phyloP scores from a whole-genome alignment of 2,797 vertebrate genomes.

The Falco concolor region DNA sequence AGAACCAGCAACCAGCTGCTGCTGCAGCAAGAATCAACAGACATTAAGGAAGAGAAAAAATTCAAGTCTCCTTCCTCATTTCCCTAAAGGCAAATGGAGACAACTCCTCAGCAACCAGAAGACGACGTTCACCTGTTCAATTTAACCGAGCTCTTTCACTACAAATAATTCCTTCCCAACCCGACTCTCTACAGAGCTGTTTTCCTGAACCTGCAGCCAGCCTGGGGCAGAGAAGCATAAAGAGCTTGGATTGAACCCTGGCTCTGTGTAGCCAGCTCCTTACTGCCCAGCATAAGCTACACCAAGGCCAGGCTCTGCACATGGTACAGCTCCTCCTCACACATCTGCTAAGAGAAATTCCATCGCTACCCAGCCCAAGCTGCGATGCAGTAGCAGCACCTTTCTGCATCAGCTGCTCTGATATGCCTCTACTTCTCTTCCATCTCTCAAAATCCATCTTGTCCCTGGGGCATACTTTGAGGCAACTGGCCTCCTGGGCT shows the following conservation, averaged over 20 bases:
- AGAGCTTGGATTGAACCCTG: neutral
- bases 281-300: neutral
- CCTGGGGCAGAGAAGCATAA: neutral
- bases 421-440: neutral
- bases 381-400: neutral
- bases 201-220: neutral
- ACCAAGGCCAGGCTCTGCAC: neutral
- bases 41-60: neutral
- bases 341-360: neutral
- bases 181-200: neutral
- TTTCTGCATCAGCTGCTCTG: neutral
- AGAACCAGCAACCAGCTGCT: constrained; percentile 27
- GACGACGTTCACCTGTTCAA: neutral
- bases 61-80: neutral
- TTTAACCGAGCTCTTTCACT: neutral
- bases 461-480: neutral
- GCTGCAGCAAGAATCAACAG: neutral
- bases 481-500: neutral
- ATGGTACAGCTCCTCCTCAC: neutral
- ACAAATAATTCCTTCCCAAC: neutral
- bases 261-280: neutral
- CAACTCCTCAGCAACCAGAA: neutral
- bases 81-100: neutral
- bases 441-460: neutral
- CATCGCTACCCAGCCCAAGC: neutral